phyloP scores from a whole-genome alignment of 2,888 invertebrate species.

The Andrena bucephala region DNA sequence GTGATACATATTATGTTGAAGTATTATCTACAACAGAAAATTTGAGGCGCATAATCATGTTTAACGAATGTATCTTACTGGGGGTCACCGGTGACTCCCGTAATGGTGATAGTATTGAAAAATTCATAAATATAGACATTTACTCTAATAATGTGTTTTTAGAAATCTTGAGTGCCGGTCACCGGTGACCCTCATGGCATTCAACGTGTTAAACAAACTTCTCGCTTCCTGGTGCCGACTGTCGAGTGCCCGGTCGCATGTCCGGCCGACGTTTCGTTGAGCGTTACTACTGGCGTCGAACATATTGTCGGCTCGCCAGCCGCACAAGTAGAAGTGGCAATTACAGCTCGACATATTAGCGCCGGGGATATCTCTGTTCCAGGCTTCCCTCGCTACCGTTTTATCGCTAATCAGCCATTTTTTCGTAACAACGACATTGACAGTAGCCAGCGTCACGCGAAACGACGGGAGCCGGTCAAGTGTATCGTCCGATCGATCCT shows the following conservation, averaged over 20 bases:
- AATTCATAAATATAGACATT: too few species aligned
- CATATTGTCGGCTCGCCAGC: neutral
- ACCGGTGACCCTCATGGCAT: too few species aligned
- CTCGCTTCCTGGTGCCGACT: too few species aligned
- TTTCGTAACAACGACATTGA: slow-evolving; percentile 12
- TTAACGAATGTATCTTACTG: too few species aligned
- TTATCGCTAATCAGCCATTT: neutral
- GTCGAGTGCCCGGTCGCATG: neutral
- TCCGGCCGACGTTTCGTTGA: slow-evolving; percentile 12
- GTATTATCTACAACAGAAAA: too few species aligned
- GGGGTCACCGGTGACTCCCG: too few species aligned
- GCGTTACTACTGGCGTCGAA: neutral
- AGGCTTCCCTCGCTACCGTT: neutral
- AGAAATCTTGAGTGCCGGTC: too few species aligned
- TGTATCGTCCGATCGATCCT: slow-evolving; percentile 8
- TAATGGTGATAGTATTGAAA: too few species aligned
- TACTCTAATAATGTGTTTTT: too few species aligned
- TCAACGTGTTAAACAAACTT: too few species aligned
- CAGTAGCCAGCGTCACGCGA: slow-evolving; percentile 16
- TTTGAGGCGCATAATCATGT: too few species aligned
- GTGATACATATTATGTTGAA: too few species aligned
- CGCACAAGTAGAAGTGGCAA: slow-evolving; percentile 7
- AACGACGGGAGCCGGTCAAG: neutral
- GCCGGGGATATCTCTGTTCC: slow-evolving; percentile 9
- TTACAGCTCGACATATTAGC: slow-evolving; percentile 14